Percentiles rank a stretch among this genome's conserved stretches.
phyloP scores from a whole-genome alignment of 1,140 invertebrate genomes.

The Orchesella cincta region DNA sequence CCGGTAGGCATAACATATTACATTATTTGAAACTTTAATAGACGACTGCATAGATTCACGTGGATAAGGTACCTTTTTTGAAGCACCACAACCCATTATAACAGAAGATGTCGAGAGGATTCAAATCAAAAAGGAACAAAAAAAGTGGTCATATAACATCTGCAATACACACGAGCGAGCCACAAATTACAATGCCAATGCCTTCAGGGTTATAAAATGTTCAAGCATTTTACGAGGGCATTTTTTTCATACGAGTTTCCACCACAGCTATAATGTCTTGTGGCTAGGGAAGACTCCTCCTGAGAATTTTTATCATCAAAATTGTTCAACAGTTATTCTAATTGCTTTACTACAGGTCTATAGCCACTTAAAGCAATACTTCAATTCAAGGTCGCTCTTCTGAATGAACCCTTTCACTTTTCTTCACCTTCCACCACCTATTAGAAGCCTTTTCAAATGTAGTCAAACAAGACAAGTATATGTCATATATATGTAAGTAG shows the following conservation, averaged over 20 bases:
- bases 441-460: too few species aligned
- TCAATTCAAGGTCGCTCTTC: background rate
- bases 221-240: background rate
- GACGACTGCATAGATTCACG: background rate
- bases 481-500: too few species aligned
- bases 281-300: too few species aligned
- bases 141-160: background rate
- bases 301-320: background rate
- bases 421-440: too few species aligned
- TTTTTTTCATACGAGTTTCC: background rate
- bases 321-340: background rate
- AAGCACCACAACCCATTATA: background rate
- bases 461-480: too few species aligned
- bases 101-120: background rate
- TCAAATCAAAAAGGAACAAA: background rate
- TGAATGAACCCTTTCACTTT: too few species aligned
- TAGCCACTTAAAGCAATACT: background rate
- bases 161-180: background rate
- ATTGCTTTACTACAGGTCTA: background rate
- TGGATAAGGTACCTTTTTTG: too few species aligned
- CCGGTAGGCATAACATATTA: background rate
- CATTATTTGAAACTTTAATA: background rate
- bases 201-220: constrained; percentile 3
- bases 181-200: constrained; percentile 4
- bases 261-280: too few species aligned